These are phyloP conservation scores for Lemur catta DNA, from an alignment of 2,797 vertebrate genomes.

Conservation along the genomic window DNA sequence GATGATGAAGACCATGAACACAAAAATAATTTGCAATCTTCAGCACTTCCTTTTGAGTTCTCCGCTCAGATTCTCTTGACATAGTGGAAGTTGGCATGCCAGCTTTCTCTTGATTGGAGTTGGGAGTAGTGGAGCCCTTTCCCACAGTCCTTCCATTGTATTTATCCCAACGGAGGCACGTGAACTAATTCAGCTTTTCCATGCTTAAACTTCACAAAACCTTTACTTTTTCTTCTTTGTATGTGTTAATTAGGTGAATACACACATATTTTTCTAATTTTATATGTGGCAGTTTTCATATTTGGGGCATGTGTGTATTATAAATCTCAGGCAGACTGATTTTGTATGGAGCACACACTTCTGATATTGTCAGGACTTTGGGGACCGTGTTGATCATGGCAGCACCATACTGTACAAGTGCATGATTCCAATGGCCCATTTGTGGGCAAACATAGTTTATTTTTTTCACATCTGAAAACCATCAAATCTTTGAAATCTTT, in stretches of 20 bases:
- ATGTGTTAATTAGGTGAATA: not conserved
- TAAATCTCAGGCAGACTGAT: not conserved
- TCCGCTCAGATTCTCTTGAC: slow-evolving; percentile 11
- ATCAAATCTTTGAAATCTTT: not conserved
- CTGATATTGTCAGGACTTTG: not conserved
- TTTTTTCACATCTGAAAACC: not conserved
- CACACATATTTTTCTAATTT: not conserved
- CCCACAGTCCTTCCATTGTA: not conserved
- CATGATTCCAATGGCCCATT: not conserved
- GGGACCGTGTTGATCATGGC: not conserved
- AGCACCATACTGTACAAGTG: not conserved
- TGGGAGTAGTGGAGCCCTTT: not conserved
- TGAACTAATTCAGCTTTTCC: not conserved
- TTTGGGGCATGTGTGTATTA: not conserved
- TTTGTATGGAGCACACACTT: not conserved
- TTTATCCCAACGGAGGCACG: not conserved
- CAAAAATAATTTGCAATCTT: slow-evolving; percentile 68
- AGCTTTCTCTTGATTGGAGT: not conserved
- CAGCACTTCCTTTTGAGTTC: slow-evolving; percentile 58
- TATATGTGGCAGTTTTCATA: not conserved
- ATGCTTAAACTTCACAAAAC: not conserved
- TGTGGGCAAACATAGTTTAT: not conserved
- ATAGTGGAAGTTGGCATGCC: not conserved
- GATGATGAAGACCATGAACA: slow-evolving; percentile 55
- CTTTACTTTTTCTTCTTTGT: not conserved